Base-by-base conservation (phyloP, 1,140 invertebrate genomes). In the Drosophila lacteicornis region DNA sequence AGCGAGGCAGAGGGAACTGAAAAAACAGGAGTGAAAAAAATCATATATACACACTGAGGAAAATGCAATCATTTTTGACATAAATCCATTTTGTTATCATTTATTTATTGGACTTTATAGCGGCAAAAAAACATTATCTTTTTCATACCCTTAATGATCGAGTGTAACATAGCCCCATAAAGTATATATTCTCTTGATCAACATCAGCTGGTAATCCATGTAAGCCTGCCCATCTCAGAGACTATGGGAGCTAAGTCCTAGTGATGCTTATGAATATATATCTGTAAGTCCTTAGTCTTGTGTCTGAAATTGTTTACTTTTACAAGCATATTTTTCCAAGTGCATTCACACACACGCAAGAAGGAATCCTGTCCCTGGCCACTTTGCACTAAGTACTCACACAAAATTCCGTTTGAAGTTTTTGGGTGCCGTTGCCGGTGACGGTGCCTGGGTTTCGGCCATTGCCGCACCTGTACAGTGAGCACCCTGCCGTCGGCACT, bases 371-470 rank as follows among this genome's bases (percentile, higher is more conserved):
- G 60, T 78, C 71, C 81, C 63, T 68, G 77, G 81, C 85, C 85
- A 90, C 85, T 90, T 90, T 90, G 79, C 82, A 82, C 85, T 82
- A 90, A 90, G 85, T 90, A 90, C 85, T 91, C 81, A 85, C 85
- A 78, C 84, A 84, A 82, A 79, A 90, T 90, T 90, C 85, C 79
- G 85, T 90, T 90, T 90, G 85, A 90, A 90, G 85, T 88, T 90
- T 79, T 61, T 75, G 70, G 70, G 46, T 73, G 68, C 53, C 67
- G 22, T 45, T 25, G 30, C 13, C 11, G 33, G 33, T 55, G 33
- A 33, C n/a, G 63, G 51, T 66, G 30, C 63, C 55, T 68, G 75
- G 81, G 59, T 12, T 42, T 71, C 49, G 69, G 55, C 53, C 50
- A 59, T 70, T 15, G 68, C 38, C 67, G 45, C 83, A 88, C 83